phyloP scores from a whole-genome alignment of 2,888 invertebrate genomes.

The Chrysolina haemoptera region DNA sequence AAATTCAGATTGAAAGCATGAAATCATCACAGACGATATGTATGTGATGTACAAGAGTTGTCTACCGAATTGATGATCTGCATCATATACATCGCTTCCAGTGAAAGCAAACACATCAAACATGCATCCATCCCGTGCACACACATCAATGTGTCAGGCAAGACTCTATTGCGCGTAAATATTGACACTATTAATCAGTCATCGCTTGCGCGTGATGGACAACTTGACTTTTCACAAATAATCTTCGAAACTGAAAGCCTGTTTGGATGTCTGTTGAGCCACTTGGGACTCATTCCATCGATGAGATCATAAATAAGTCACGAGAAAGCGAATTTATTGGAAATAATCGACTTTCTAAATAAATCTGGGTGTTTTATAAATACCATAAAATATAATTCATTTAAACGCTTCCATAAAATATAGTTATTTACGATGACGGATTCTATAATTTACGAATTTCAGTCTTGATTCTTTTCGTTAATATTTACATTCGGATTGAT shows the following conservation, averaged over 20 bases:
- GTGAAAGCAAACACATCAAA: conserved; percentile 36
- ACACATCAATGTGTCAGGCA: conserved; percentile 67
- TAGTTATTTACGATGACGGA: conserved; percentile 62
- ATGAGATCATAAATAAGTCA: conserved; percentile 61
- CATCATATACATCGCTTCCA: conserved; percentile 15
- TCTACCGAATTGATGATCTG: conserved; percentile 6
- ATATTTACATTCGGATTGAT: conserved; percentile 53
- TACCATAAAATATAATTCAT: conserved; percentile 63
- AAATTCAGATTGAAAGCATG: no score
- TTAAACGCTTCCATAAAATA: conserved; percentile 62
- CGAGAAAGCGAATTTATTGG: conserved; percentile 57
- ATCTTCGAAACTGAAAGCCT: conserved; percentile 50
- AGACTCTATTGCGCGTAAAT: conserved; percentile 63
- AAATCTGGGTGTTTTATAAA: conserved; percentile 61
- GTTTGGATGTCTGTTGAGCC: conserved; percentile 48
- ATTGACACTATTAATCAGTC: conserved; percentile 69
- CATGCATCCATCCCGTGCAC: conserved; percentile 55
- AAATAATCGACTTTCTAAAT: conserved; percentile 61
- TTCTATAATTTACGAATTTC: conserved; percentile 54
- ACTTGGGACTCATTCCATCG: conserved; percentile 60
- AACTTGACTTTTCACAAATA: conserved; percentile 61
- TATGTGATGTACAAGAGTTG: background rate
- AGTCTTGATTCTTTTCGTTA: conserved; percentile 49
- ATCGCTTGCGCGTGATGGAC: conserved; percentile 60
- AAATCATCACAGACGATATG: no score